Base-by-base conservation (phyloP, 2,113 vertebrate species). In the Sakesphorus luctuosus region DNA sequence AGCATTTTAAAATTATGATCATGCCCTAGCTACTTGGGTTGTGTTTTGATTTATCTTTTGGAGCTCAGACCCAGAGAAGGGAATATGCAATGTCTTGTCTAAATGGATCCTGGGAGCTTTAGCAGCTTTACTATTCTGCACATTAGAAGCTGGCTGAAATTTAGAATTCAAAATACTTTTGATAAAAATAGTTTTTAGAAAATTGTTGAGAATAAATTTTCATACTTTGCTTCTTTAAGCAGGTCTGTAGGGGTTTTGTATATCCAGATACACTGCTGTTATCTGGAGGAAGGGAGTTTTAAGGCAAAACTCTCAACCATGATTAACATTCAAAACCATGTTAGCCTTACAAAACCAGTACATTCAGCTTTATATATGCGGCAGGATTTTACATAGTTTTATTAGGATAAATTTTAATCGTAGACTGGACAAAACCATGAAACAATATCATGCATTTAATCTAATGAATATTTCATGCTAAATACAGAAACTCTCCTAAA, bases 391-490 rank as follows among this genome's bases (percentile, higher is more conserved):
- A 33, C 11, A 49, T 19, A 61, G 3, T 3, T 93, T 56, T 81
- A 21, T 18, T 55, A 67, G 6, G 63, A 23, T 2, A 31, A 56
- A 31, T 47, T 83, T 73, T 88, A 47, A 69, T 50, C 43, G 31
- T 21, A 53, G 25, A 21, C 49, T 69, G 28, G 52, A 40, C 31
- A 76, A 74, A 87, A 31, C 8, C 28, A 66, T 25, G 35, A 69
- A 83, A 23, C 1, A 21, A 26, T 68, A 33, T 29, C 0, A 19
- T 69, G 25, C 3, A 6, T 62, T 88, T 84, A 84, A 59, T 38
- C 55, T 71, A 77, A 84, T 74, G 46, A 86, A 62, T 86, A 81
- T 84, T 93, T 95, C 25, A 81, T 56, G 20, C 10, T 71, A 80
- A 90, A 61, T 63, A 13, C 15, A 78, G 63, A 71, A 77, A 62